Evolutionary conservation across 2,113 vertebrate species (phyloP).

Genomic region (Microtus ochrogaster): DNA sequence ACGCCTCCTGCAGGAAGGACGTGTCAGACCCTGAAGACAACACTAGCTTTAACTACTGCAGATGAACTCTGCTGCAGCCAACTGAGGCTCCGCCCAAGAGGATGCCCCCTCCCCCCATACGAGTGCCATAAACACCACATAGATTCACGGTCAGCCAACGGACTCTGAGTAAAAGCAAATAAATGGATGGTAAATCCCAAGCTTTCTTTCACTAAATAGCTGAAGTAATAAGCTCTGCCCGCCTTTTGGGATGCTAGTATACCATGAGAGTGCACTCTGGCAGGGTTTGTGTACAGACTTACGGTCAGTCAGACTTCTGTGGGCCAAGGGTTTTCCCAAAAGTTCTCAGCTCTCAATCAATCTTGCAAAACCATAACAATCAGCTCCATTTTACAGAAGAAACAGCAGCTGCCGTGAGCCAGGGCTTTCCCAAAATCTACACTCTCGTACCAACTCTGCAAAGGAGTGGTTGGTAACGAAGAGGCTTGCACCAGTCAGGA

Average conservation of each 20-base stretch:
- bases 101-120: no score
- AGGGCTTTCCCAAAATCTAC: not conserved
- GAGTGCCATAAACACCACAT: not conserved
- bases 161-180: not conserved
- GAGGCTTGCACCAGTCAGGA: not conserved
- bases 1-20: not conserved
- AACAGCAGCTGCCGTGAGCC: not conserved
- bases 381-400: not conserved
- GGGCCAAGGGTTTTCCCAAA: not conserved
- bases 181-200: not conserved
- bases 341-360: not conserved
- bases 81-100: not conserved
- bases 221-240: not conserved
- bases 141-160: not conserved
- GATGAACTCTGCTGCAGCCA: not conserved
- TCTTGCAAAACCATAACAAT: not conserved
- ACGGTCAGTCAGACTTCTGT: not conserved
- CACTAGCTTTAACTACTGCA: not conserved
- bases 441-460: not conserved
- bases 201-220: not conserved
- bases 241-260: not conserved
- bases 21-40: not conserved
- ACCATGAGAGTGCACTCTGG: not conserved
- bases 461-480: not conserved
- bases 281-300: not conserved